Conservation (phyloP, 2,113 vertebrate species). For the Coryphaenoides rupestris region DNA sequence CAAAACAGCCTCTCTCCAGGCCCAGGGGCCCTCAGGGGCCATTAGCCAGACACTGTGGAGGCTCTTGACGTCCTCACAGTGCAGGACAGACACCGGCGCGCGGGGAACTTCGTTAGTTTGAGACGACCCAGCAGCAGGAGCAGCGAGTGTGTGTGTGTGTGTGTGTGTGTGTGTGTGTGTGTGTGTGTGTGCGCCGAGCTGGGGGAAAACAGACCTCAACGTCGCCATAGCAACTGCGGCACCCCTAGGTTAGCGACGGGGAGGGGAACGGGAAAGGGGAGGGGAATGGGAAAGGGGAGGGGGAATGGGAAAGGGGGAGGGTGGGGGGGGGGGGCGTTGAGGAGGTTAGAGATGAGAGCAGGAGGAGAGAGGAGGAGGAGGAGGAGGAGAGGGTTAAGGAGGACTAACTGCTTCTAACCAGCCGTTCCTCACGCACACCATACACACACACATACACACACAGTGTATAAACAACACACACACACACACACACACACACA, state of each 20-base stretch:
- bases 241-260: too few relatives aligned
- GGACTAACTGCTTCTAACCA: conserved; percentile 70
- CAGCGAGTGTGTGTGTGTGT: too few relatives aligned
- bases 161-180: too few relatives aligned
- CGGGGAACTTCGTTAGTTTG: conserved; percentile 70
- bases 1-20: too few relatives aligned
- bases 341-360: background rate
- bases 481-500: conserved; percentile 47
- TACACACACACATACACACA: conserved; percentile 11
- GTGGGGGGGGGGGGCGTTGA: background rate
- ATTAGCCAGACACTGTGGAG: too few relatives aligned
- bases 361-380: conserved; percentile 16
- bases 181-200: too few relatives aligned
- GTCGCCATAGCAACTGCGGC: too few relatives aligned
- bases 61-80: conserved; percentile 51
- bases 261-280: background rate
- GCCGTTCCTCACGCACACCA: conserved; percentile 70
- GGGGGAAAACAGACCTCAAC: too few relatives aligned
- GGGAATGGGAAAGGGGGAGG: conserved; percentile 47
- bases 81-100: conserved; percentile 39
- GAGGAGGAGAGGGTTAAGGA: conserved; percentile 71
- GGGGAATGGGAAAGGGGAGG: too few relatives aligned
- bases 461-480: conserved; percentile 23
- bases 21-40: too few relatives aligned
- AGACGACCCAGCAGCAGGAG: too few relatives aligned